Base-by-base conservation (phyloP, 2,797 vertebrate genomes). In the Meda fulgida region DNA sequence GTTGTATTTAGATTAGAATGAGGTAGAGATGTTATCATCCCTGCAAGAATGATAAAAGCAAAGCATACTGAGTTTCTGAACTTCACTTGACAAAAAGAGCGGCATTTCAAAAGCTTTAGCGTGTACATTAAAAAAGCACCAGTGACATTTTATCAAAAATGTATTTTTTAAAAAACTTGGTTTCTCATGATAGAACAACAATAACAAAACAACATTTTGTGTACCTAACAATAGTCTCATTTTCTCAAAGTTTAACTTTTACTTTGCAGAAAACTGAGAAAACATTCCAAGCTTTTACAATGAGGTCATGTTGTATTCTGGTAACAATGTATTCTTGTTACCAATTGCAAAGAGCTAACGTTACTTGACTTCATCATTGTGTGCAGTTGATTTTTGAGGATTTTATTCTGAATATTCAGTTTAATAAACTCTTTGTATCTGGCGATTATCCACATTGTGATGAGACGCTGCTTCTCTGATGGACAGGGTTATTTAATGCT, bases 381-480 rank as follows among this genome's bases (percentile, higher is more conserved):
- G 31, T 76, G 51, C 23, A 16, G 13, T 29, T 13, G 0, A 40
- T 70, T 78, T 65, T 7, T 23, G 13, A 23, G 8, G 6, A 18
- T 16, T 26, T n/a, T 5, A 38, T 38, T 58, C 9, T 51, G 71
- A 51, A 21, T 51, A 19, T 31, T 63, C 34, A 3, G 8, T 26
- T 71, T 46, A 14, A 43, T 31, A 72, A 60, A 13, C 13, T 43
- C 4, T 36, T 84, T 5, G 21, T 78, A 4, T 55, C 26, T 31
- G 2, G 11, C 21, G 34, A 34, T 81, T 63, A 84, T 63, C 79
- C 87, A 71, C 78, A 81, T 14, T 66, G 79, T 14, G 76, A 63
- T 29, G 29, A 38, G 71, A 84, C 4, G 21, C 26, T 80, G 83
- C 46, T 77, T 46, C 36, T 34, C 63, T 80, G 71, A 11, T 80